phyloP scores from a whole-genome alignment of 2,113 vertebrate species.

The Geococcyx californianus region DNA sequence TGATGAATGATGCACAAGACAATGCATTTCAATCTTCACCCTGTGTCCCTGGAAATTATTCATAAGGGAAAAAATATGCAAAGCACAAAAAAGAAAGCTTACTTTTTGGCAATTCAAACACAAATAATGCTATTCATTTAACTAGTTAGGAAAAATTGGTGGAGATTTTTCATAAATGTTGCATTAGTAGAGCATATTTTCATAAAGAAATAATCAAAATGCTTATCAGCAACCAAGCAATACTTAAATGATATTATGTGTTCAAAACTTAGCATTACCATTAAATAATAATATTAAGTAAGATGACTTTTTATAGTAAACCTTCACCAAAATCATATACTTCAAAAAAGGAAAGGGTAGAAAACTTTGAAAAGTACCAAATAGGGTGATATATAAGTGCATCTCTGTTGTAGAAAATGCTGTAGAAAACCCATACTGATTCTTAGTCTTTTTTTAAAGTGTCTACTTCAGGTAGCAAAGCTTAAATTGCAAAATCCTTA shows the following conservation, averaged over 20 bases:
- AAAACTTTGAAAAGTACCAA: background rate
- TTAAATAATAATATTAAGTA: background rate
- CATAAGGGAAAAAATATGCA: background rate
- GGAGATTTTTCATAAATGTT: background rate
- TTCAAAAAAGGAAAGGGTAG: background rate
- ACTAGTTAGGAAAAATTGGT: background rate
- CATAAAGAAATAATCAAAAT: background rate
- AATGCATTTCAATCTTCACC: background rate
- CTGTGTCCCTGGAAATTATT: background rate
- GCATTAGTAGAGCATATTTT: background rate
- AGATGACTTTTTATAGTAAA: background rate
- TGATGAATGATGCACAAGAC: background rate
- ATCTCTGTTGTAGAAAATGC: too few species aligned
- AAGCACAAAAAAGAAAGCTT: background rate
- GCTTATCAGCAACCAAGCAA: background rate
- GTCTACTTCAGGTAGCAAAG: background rate
- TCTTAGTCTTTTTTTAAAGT: background rate
- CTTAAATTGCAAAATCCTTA: background rate
- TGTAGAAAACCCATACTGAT: background rate
- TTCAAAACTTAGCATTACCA: background rate
- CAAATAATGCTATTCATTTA: background rate
- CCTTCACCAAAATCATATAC: background rate
- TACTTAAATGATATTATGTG: background rate
- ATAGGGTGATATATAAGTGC: background rate
- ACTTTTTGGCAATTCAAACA: background rate